Evolutionary conservation across 2,797 vertebrate genomes (phyloP), one percentile per base, ranked within the genome.

Genomic region (Lacerta agilis): DNA sequence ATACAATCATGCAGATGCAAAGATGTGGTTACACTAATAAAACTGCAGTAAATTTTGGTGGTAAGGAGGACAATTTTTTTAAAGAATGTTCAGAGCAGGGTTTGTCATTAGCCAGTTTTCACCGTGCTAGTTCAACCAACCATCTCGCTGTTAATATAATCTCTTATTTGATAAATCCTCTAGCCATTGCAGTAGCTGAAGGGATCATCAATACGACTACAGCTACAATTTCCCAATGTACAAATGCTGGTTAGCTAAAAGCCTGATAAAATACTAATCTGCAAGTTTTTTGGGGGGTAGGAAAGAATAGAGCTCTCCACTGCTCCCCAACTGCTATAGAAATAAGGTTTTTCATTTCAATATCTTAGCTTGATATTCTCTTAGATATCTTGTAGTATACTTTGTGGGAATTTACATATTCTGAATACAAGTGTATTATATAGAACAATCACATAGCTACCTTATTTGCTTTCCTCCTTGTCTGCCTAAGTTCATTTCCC

Each of bases 121-220:
- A 23, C 25, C 27, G 45, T 83, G 15, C 15, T 15, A 36, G 71
- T 45, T 9, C 33, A 76, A 29, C 15, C 69, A 78, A 88, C 49
- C 55, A 45, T 45, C 45, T 67, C 41, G 55, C 20, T 69, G 29
- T 33, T 13, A 55, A 66, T 67, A 79, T 7, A 61, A n/a, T 55
- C 15, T 55, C 13, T 49, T 13, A 13, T 49, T 49, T 15, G 49
- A 55, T 55, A 55, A 55, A 55, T 36, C 41, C 55, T n/a, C 61
- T 67, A 58, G 38, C 36, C 58, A 78, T 78, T 85, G 77, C n/a
- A 25, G 61, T 67, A 86, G 58, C 55, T 85, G 29, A 78, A 86
- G 43, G 69, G n/a, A 23, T 15, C 27, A 71, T 15, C 33, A 79
- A 85, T 64, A 76, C 9, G 25, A 29, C 27, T n/a, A 71, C 18